A percentile compares a stretch with the other conserved stretches of the same genome.
Conservation (phyloP, 1,140 invertebrate genomes). For the Brachionus angularis region DNA sequence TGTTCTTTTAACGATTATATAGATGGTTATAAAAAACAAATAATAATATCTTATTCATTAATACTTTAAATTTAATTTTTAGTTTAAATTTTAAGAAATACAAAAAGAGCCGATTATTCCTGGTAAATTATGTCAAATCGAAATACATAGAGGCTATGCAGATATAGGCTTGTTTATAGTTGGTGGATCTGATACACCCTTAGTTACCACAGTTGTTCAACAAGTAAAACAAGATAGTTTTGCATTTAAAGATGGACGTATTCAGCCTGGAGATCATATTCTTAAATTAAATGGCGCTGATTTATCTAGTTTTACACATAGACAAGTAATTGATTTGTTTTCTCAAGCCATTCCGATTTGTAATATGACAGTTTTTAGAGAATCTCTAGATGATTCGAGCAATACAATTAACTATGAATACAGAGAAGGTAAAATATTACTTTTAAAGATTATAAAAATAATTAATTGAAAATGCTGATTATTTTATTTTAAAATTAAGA, state of each 20-base stretch:
- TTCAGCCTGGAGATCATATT: conserved; percentile 56
- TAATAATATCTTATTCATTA: no score
- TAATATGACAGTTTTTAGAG: conserved; percentile 55
- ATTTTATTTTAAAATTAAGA: conserved; percentile 55
- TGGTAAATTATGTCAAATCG: conserved; percentile 60
- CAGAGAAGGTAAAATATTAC: conserved; percentile 49
- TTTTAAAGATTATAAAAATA: conserved; percentile 34
- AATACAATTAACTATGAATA: conserved; percentile 51
- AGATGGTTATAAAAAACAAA: conserved; percentile 10
- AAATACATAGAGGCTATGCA: conserved; percentile 56
- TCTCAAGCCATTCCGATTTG: conserved; percentile 51
- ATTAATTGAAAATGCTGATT: conserved; percentile 46
- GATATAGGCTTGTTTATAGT: conserved; percentile 61
- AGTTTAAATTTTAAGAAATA: not conserved
- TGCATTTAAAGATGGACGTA: conserved; percentile 52
- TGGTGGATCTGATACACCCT: conserved; percentile 61
- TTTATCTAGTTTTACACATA: conserved; percentile 54
- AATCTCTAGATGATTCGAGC: conserved; percentile 53
- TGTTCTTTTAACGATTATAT: conserved; percentile 54
- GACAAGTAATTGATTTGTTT: conserved; percentile 49
- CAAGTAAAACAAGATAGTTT: conserved; percentile 59
- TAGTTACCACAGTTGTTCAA: conserved; percentile 61
- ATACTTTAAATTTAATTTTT: no score
- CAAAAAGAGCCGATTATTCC: conserved; percentile 54
- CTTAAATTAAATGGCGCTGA: conserved; percentile 57